Percentiles rank a stretch among this genome's conserved stretches.
phyloP scores from a whole-genome alignment of 2,888 invertebrate genomes.

The Lithophane leautieri region DNA sequence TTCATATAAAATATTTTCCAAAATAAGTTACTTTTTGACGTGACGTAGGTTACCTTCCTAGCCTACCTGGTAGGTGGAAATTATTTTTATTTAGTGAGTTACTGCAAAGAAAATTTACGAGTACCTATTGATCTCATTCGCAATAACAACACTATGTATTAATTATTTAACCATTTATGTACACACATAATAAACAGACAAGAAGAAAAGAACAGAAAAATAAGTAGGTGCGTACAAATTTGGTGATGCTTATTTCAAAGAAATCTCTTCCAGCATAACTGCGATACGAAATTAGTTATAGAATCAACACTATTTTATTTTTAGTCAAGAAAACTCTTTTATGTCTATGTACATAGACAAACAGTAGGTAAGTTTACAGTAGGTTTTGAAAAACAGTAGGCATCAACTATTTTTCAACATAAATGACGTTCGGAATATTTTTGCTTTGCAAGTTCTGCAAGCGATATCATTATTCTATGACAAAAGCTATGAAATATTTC shows the following conservation, averaged over 20 bases:
- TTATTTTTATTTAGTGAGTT: neutral
- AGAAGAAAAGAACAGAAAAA: neutral
- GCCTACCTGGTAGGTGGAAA: neutral
- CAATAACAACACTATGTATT: neutral
- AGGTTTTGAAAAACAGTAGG: no score
- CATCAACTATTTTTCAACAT: no score
- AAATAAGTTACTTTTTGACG: neutral
- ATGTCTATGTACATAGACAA: no score
- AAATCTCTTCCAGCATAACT: neutral
- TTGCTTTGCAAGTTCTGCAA: neutral
- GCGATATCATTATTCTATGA: slow-evolving; percentile 29
- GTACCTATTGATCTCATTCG: neutral
- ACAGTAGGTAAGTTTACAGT: no score
- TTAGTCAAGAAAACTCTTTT: neutral
- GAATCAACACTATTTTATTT: neutral
- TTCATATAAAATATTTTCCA: neutral
- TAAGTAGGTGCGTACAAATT: neutral
- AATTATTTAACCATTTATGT: neutral
- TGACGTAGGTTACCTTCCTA: neutral
- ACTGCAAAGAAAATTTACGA: neutral
- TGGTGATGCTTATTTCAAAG: neutral
- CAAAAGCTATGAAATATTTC: slow-evolving; percentile 42
- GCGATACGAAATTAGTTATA: neutral
- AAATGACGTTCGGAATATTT: neutral
- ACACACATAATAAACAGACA: neutral